A percentile compares a stretch with the other conserved stretches of the same genome.
Evolutionary conservation across 2,888 invertebrate species (phyloP).

Genomic region (Galerucella nymphaeae): DNA sequence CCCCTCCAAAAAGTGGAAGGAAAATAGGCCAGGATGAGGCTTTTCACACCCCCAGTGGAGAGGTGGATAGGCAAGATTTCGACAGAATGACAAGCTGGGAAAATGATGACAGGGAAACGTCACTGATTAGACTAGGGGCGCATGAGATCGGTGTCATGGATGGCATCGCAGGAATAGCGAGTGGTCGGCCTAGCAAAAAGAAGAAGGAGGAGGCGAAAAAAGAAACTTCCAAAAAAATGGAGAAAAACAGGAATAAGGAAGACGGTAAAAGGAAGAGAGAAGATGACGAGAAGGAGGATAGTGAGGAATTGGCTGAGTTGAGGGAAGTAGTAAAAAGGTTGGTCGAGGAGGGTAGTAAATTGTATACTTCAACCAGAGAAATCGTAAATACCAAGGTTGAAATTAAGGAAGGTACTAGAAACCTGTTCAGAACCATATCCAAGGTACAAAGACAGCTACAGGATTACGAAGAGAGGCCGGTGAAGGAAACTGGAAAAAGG

Average conservation of each 20-base stretch:
- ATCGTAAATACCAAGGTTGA: no score
- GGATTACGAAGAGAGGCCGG: no score
- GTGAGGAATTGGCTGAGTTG: neutral
- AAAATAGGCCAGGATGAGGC: neutral
- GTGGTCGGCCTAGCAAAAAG: neutral
- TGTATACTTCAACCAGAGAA: no score
- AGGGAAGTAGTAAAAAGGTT: no score
- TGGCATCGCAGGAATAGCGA: neutral
- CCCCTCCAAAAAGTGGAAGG: no score
- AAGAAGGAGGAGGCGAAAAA: neutral
- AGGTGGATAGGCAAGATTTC: neutral
- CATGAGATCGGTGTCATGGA: no score
- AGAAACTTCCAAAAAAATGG: neutral
- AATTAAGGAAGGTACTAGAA: no score
- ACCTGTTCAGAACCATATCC: no score
- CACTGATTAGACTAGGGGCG: neutral
- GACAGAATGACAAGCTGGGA: neutral
- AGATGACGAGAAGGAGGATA: neutral
- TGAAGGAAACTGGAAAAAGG: no score
- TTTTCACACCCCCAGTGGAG: neutral
- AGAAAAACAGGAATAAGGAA: neutral
- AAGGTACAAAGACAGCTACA: no score
- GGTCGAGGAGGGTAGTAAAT: no score
- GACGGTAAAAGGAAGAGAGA: slow-evolving; percentile 6
- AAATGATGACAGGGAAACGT: neutral